A percentile compares a stretch with the other conserved stretches of the same genome.
phyloP scores from a whole-genome alignment of 2,797 vertebrate genomes.

The Cuculus canorus region DNA sequence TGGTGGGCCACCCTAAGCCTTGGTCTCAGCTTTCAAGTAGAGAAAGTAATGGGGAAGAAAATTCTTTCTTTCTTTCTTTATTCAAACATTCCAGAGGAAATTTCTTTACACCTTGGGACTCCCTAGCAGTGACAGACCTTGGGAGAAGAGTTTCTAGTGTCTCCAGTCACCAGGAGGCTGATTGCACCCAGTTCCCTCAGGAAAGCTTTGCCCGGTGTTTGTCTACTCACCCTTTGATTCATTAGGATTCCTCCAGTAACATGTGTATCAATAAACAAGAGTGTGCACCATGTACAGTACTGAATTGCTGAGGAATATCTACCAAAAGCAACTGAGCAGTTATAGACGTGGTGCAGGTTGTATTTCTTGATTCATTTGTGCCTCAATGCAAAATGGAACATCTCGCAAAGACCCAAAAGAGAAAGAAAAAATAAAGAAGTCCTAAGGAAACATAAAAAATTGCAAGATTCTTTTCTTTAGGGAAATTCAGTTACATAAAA shows the following conservation, averaged over 20 bases:
- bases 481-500: neutral
- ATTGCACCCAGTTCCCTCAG: neutral
- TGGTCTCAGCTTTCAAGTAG: neutral
- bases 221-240: neutral
- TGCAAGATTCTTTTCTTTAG: neutral
- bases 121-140: neutral
- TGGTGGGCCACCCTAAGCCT: neutral
- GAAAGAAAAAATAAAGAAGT: neutral
- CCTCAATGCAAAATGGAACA: neutral
- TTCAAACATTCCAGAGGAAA: neutral
- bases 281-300: rapidly evolving
- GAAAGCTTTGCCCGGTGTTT: neutral
- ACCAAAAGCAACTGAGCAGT: neutral
- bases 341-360: neutral
- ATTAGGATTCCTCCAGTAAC: neutral
- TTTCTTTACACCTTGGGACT: neutral
- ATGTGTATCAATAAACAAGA: neutral
- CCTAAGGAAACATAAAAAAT: neutral
- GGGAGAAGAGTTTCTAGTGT: neutral
- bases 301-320: neutral
- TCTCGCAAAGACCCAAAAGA: neutral
- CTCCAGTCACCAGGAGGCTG: neutral
- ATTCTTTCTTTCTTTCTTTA: neutral
- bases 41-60: neutral
- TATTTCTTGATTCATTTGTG: neutral